These are phyloP conservation scores for Heterocephalus glaber DNA, from an alignment of 2,113 vertebrate species.

Conservation along the genomic window DNA sequence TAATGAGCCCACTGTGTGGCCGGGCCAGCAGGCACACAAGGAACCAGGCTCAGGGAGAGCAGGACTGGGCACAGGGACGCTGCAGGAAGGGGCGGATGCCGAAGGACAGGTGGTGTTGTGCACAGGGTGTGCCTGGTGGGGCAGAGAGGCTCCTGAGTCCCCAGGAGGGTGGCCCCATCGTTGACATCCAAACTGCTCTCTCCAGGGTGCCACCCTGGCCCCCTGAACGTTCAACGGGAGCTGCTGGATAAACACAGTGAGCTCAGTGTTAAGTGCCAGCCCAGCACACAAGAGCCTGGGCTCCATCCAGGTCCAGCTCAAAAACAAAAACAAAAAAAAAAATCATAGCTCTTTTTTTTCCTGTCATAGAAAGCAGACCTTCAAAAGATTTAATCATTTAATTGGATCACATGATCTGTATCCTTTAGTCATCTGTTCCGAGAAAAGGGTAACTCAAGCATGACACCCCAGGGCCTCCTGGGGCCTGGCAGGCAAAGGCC, in stretches of 20 bases:
- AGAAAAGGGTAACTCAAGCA: neutral
- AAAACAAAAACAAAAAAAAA: neutral
- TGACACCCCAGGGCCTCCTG: neutral
- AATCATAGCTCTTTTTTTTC: neutral
- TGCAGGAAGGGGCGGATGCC: neutral
- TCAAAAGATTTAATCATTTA: neutral
- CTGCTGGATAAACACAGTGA: neutral
- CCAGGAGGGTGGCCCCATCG: neutral
- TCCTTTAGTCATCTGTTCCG: neutral
- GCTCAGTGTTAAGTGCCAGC: neutral
- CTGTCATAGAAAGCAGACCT: neutral
- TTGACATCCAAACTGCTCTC: neutral
- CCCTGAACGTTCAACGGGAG: neutral
- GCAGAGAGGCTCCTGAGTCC: neutral
- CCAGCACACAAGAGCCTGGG: no score
- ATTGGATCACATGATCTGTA: neutral
- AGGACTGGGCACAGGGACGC: neutral
- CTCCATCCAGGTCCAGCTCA: neutral
- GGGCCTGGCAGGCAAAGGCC: neutral
- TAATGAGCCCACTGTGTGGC: neutral
- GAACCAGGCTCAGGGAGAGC: neutral
- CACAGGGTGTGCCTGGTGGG: neutral
- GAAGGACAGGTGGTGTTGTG: neutral
- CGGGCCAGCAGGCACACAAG: neutral
- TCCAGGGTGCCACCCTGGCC: neutral